A percentile compares a stretch with the other conserved stretches of the same genome.
Evolutionary conservation across 2,113 vertebrate genomes (phyloP).

Genomic region (Nannobrachium achirus): DNA sequence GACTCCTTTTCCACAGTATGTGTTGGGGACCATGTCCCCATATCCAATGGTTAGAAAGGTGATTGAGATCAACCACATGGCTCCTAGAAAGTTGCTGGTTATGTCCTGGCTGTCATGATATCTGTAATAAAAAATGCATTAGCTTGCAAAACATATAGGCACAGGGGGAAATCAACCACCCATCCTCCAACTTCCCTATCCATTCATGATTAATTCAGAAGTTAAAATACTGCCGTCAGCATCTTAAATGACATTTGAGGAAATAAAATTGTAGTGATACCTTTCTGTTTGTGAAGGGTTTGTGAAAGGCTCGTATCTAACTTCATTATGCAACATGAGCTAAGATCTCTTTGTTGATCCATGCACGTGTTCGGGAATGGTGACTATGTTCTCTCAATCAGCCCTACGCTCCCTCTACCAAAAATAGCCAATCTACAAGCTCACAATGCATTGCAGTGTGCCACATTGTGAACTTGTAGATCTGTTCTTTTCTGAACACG

Average conservation of each 20-base stretch:
- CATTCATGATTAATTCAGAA: neutral
- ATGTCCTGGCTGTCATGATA: slow-evolving; percentile 98
- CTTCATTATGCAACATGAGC: slow-evolving; percentile 16
- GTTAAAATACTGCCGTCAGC: neutral
- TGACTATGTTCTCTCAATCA: too few relatives aligned
- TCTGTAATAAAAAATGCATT: slow-evolving; percentile 81
- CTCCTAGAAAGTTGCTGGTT: slow-evolving; percentile 98
- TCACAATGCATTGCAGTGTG: too few relatives aligned
- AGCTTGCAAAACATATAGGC: slow-evolving; percentile 28
- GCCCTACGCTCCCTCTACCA: too few relatives aligned
- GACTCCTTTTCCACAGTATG: slow-evolving; percentile 99
- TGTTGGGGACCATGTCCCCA: slow-evolving; percentile 99
- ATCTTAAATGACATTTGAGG: slow-evolving; percentile 5
- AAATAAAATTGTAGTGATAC: slow-evolving; percentile 3
- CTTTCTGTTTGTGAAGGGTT: slow-evolving; percentile 11
- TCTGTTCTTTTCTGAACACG: too few relatives aligned
- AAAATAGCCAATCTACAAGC: too few relatives aligned
- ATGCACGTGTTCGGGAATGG: too few relatives aligned
- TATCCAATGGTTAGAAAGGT: slow-evolving; percentile 99
- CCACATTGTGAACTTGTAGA: too few relatives aligned
- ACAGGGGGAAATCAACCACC: slow-evolving; percentile 5
- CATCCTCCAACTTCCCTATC: neutral
- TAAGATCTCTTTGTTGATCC: neutral
- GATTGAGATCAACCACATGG: slow-evolving; percentile 99
- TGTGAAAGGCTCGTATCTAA: slow-evolving; percentile 24